Percentiles rank a stretch among this genome's conserved stretches.
Evolutionary conservation across 2,797 vertebrate species (phyloP).

Genomic region (Acipenser ruthenus): DNA sequence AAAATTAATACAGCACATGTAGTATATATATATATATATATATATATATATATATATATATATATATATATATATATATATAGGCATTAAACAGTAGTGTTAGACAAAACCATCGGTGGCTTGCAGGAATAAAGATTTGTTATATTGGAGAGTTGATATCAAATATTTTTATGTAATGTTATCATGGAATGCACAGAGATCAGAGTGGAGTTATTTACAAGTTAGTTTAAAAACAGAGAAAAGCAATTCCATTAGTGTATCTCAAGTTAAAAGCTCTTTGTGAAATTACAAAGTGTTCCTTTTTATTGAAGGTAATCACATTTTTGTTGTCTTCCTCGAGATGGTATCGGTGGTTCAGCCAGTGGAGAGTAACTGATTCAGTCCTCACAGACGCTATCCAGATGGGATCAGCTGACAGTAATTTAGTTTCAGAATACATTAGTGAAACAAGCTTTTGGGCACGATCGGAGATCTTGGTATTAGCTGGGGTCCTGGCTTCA

Average conservation of each 20-base stretch:
- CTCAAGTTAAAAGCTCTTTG: constrained; percentile 92
- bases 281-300: constrained; percentile 83
- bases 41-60: too few relatives aligned
- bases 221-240: constrained; percentile 16
- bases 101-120: too few relatives aligned
- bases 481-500: constrained; percentile 28
- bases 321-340: constrained; percentile 81
- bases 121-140: too few relatives aligned
- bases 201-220: not conserved
- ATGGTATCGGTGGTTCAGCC: constrained; percentile 85
- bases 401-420: constrained; percentile 84
- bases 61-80: too few relatives aligned
- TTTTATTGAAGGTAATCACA: constrained; percentile 84
- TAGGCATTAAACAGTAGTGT: too few relatives aligned
- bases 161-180: not conserved
- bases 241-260: constrained; percentile 95
- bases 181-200: not conserved
- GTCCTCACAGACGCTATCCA: constrained; percentile 77
- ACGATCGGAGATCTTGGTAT: constrained; percentile 41
- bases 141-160: not conserved
- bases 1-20: too few relatives aligned
- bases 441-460: constrained; percentile 73
- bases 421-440: constrained; percentile 98
- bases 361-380: constrained; percentile 69
- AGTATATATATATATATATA: too few relatives aligned